Base-by-base conservation (phyloP, 1,140 invertebrate genomes). In the Radopholus similis region DNA sequence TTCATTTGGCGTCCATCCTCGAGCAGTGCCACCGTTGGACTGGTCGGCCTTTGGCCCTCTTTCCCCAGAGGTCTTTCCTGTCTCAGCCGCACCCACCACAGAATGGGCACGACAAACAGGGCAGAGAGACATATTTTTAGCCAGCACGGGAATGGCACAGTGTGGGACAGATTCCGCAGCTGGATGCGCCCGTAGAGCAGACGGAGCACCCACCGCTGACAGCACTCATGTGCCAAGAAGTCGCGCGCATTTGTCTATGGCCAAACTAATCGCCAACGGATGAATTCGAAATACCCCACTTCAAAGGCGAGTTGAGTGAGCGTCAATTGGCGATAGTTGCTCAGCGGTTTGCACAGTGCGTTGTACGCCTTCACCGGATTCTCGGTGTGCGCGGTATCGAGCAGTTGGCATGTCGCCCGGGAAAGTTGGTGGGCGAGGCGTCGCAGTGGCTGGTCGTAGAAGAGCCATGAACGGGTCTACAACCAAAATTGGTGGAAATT, bases 191-290 rank as follows among this genome's bases (percentile, higher is more conserved):
- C 75, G 62, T 79, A 76, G 8, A 79, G 66, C n/a, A 78, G 68
- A 23, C 76, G 70, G 44, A 71, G 70, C 38, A 76, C 70, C 75
- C 76, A 79, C 30, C 73, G 66, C 57, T 79, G 77, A 49, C 75
- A 79, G 42, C 76, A 81, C 44, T 79, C 77, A 34, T 79, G 77
- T 5, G 78, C 70, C 55, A 79, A 68, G 51, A 79, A 66, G 4
- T 35, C 42, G 15, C 70, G 57, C 11, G 64, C 58, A 53, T 74
- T 74, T 13, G 69, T 63, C 75, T 76, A 34, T 42, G 38, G 1
- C 38, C 11, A 76, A 75, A 9, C 51, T 23, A 4, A 26, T n/a
- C 15, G 28, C 11, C n/a, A 49, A 15, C n/a, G 34, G 1, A 0
- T 32, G 37, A 44, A 44, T 6, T 4, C 18, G 2, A 42, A 42